Conservation (phyloP, 2,888 invertebrate genomes). For the Antheraea yamamai region DNA sequence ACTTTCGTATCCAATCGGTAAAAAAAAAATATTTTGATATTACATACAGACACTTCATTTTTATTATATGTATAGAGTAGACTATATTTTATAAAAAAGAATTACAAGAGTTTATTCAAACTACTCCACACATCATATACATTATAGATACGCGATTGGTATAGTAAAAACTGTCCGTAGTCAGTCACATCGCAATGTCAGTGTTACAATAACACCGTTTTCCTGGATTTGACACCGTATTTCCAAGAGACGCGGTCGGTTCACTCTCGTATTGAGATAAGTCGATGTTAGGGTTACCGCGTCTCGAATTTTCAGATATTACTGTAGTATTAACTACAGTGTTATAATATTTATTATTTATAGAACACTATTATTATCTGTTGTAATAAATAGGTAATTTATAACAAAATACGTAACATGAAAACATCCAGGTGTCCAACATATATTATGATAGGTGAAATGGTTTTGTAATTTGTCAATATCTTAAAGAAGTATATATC, state of each 20-base stretch:
- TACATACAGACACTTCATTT: too few species aligned
- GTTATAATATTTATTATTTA: too few species aligned
- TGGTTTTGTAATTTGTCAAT: too few species aligned
- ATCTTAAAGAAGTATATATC: too few species aligned
- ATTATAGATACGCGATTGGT: not conserved
- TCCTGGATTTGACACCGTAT: conserved; percentile 30
- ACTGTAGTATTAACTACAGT: not conserved
- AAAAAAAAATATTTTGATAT: too few species aligned
- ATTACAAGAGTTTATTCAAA: not conserved
- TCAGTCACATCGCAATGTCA: conserved; percentile 25
- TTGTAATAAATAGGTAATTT: too few species aligned
- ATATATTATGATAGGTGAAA: too few species aligned
- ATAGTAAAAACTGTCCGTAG: conserved; percentile 22
- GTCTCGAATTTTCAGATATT: not conserved
- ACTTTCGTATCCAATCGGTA: too few species aligned
- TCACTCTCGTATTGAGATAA: conserved; percentile 27
- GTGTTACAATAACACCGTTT: conserved; percentile 20
- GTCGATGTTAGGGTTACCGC: conserved; percentile 9
- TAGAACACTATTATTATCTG: too few species aligned
- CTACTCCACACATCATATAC: not conserved
- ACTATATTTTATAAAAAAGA: not conserved
- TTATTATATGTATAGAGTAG: too few species aligned
- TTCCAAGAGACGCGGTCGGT: conserved; percentile 32
- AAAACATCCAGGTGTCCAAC: too few species aligned
- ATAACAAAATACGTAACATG: too few species aligned